Base-by-base conservation (phyloP, 2,113 vertebrate species). In the Phaethornis superciliosus region DNA sequence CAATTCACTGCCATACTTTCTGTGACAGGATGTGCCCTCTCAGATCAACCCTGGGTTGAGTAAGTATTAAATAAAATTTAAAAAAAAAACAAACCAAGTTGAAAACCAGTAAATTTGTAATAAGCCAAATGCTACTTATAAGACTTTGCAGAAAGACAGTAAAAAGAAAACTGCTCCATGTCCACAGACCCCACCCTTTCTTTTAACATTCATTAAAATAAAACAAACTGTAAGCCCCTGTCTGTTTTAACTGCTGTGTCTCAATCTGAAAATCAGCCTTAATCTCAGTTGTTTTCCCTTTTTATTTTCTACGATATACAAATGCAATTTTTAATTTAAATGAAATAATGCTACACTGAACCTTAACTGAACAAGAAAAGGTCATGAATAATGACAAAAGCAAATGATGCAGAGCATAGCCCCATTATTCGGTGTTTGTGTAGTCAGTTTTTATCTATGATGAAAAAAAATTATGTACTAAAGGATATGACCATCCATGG, bases 341-440 rank as follows among this genome's bases (percentile, higher is more conserved):
- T 35, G 7, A 70, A 62, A 15, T 54, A 70, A 72, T 37, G 56
- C 40, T 78, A 81, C 40, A 21, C n/a, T 60, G 20, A 88, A 56
- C 69, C 82, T 79, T 76, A 72, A 93, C 88, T 27, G 72, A 95
- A 77, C 72, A 84, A 81, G 65, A 74, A 76, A 71, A 91, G 82
- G 80, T 90, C 88, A 86, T 24, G 60, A 88, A 93, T 82, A 90
- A 96, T 52, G 90, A 95, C 60, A 81, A 90, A 94, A 75, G 85
- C 28, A 88, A 88, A 83, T 24, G 33, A 83, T 54, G 49, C 46
- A 84, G 33, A 55, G 60, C 72, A 27, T 55, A 94, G 81, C 44
- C 42, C 71, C 64, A 78, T 37, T 74, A 88, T 35, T 95, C 82
- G 84, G 65, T 89, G 81, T 74, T 91, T 72, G 54, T 32, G 47